phyloP scores from a whole-genome alignment of 2,113 vertebrate genomes.

The Lamprotornis superbus region DNA sequence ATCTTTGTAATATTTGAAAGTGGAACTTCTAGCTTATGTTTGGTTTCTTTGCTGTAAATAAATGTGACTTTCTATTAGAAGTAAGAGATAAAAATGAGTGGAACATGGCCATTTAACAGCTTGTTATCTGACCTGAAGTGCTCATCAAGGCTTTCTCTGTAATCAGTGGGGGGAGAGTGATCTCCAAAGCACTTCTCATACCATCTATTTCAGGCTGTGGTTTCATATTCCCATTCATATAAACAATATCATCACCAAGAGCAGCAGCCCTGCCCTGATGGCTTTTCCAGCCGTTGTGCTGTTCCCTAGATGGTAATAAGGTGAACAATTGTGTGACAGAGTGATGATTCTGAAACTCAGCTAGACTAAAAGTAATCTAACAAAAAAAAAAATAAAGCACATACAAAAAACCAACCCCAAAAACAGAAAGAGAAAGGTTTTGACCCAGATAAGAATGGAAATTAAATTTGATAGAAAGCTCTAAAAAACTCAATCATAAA shows the following conservation, averaged over 20 bases:
- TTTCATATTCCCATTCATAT: conserved; percentile 51
- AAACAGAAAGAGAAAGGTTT: neutral
- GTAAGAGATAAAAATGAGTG: neutral
- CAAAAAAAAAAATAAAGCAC: neutral
- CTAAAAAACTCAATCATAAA: neutral
- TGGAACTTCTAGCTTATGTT: neutral
- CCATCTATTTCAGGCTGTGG: conserved; percentile 19
- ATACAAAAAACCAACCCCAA: neutral
- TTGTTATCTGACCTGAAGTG: conserved; percentile 30
- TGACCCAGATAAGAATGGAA: neutral
- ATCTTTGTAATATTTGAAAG: neutral
- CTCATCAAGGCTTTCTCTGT: conserved; percentile 27
- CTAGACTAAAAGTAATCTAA: neutral
- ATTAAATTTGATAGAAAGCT: neutral
- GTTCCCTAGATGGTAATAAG: conserved; percentile 8
- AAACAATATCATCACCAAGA: conserved; percentile 36
- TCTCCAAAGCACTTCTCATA: conserved; percentile 11
- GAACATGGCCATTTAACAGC: conserved; percentile 5
- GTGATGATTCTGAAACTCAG: neutral
- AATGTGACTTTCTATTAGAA: neutral
- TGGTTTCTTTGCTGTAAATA: conserved; percentile 3
- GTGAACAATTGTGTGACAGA: neutral
- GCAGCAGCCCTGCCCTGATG: neutral
- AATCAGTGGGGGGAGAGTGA: neutral
- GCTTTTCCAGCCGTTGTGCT: neutral